Percentiles rank a stretch among this genome's conserved stretches.
These are phyloP conservation scores for Sympetrum striolatum DNA, from an alignment of 2,888 invertebrate genomes.

Conservation along the genomic window DNA sequence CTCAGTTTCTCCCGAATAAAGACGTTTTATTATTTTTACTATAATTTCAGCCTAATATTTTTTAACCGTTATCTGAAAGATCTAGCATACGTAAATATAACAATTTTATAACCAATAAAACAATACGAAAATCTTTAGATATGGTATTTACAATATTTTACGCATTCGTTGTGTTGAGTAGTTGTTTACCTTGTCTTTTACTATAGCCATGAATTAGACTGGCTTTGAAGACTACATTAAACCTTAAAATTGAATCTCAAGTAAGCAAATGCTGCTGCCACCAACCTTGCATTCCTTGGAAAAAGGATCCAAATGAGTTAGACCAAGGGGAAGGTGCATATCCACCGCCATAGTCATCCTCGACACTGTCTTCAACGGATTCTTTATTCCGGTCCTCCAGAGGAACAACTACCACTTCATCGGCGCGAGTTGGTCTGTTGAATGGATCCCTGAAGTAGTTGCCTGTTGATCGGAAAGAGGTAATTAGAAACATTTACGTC, in stretches of 20 bases:
- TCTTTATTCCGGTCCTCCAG: background rate
- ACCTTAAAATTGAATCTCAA: background rate
- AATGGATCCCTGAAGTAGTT: background rate
- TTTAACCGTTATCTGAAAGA: too few species aligned
- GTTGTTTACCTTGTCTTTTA: too few species aligned
- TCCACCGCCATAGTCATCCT: background rate
- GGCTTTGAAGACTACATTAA: background rate
- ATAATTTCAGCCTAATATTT: too few species aligned
- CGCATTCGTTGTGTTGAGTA: too few species aligned
- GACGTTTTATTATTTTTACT: too few species aligned
- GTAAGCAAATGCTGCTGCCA: background rate
- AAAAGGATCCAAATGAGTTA: background rate
- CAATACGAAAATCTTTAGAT: too few species aligned
- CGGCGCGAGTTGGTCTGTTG: background rate
- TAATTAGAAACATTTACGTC: too few species aligned
- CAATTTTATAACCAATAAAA: too few species aligned
- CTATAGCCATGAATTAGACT: too few species aligned
- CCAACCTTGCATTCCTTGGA: constrained; percentile 21
- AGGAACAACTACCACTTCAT: background rate
- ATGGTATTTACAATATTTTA: too few species aligned
- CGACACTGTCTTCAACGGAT: background rate
- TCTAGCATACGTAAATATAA: too few species aligned
- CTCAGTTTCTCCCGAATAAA: too few species aligned
- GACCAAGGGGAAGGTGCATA: background rate
- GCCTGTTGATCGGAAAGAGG: background rate